phyloP scores from a whole-genome alignment of 2,113 vertebrate species.

The Sceloporus undulatus region DNA sequence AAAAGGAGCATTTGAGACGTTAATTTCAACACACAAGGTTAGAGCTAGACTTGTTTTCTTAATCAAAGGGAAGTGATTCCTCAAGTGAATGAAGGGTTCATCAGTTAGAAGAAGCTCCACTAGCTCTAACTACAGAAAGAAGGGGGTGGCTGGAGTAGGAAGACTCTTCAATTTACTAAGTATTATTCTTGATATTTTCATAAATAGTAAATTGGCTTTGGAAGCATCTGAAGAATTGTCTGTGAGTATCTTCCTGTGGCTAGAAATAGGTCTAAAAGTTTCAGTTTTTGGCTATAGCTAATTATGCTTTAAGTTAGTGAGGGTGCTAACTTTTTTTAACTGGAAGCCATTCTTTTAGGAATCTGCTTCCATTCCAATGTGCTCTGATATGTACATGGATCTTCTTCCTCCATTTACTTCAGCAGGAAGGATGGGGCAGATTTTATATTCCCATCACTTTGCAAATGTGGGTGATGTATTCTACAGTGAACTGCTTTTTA shows the following conservation, averaged over 20 bases:
- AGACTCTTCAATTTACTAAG: constrained; percentile 2
- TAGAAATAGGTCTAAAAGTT: neutral
- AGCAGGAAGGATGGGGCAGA: neutral
- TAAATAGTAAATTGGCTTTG: neutral
- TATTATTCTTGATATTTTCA: neutral
- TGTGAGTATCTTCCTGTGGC: neutral
- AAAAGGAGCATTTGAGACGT: neutral
- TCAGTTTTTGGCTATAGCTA: neutral
- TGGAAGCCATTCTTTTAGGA: neutral
- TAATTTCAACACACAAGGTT: neutral
- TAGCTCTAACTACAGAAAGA: neutral
- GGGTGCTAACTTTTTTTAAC: constrained; percentile 6
- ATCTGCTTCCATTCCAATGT: neutral
- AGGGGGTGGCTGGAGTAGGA: too few species aligned
- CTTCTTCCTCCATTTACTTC: neutral
- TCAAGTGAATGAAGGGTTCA: neutral
- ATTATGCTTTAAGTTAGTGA: neutral
- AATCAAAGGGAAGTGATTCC: neutral
- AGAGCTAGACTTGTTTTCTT: constrained; percentile 6
- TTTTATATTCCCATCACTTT: neutral
- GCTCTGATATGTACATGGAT: neutral
- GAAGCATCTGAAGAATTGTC: neutral
- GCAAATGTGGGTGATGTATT: neutral
- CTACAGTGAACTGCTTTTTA: neutral
- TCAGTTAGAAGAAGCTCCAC: neutral